phyloP scores from a whole-genome alignment of 2,113 vertebrate species.

The Clarias gariepinus region DNA sequence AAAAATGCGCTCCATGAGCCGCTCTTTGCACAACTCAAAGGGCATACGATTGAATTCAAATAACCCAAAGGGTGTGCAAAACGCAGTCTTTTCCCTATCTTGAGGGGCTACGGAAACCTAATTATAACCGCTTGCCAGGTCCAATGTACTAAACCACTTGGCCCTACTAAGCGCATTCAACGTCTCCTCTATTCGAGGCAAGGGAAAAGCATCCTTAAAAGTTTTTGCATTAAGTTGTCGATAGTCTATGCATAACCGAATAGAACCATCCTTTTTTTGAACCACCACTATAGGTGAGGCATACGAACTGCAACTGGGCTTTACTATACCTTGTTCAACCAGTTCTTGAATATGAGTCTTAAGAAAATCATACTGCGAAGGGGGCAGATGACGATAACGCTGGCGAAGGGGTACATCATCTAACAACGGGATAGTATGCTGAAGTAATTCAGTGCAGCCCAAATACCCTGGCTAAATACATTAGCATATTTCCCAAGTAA shows the following conservation, averaged over 20 bases:
- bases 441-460: neutral
- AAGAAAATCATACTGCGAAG: neutral
- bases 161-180: too few species aligned
- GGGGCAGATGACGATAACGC: neutral
- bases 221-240: too few species aligned
- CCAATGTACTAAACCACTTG: too few species aligned
- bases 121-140: too few species aligned
- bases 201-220: too few species aligned
- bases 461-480: neutral
- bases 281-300: neutral
- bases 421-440: neutral
- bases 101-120: too few species aligned
- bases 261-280: neutral
- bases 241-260: neutral
- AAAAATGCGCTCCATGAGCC: neutral
- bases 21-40: neutral
- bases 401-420: neutral
- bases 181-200: too few species aligned
- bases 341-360: neutral
- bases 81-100: neutral
- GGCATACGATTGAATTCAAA: too few species aligned
- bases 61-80: neutral
- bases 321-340: neutral
- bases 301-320: neutral
- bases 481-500: too few species aligned